A percentile compares a stretch with the other conserved stretches of the same genome.
phyloP scores from a whole-genome alignment of 2,113 vertebrate genomes.

The Oncorhynchus tshawytscha region DNA sequence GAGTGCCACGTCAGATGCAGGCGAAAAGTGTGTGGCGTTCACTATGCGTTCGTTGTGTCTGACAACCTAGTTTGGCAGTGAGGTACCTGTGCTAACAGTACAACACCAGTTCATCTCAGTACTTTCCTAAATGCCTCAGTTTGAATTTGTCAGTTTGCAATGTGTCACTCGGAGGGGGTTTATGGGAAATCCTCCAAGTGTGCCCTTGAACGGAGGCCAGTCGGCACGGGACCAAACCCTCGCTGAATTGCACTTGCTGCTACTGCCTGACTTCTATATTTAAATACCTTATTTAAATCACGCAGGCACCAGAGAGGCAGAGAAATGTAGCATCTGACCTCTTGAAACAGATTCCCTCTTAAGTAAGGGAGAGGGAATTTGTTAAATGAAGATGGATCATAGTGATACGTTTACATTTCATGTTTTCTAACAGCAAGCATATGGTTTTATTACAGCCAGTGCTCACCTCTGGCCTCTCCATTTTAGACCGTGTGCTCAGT shows the following conservation, averaged over 20 bases:
- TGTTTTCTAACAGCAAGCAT: constrained; percentile 77
- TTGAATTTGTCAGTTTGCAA: constrained; percentile 77
- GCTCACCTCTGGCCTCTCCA: constrained; percentile 72
- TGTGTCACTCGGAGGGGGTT: constrained; percentile 75
- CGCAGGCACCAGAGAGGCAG: constrained; percentile 59
- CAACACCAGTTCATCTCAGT: constrained; percentile 68
- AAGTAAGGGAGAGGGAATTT: constrained; percentile 73
- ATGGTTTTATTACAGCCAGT: constrained; percentile 79
- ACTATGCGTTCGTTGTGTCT: constrained; percentile 9
- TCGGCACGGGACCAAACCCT: constrained; percentile 68
- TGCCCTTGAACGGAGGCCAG: constrained; percentile 75
- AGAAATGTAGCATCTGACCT: constrained; percentile 68
- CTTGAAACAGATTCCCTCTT: constrained; percentile 71
- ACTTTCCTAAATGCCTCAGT: constrained; percentile 76
- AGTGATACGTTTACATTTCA: constrained; percentile 78
- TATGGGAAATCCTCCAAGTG: constrained; percentile 72
- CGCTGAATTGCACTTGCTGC: constrained; percentile 41
- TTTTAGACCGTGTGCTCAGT: constrained; percentile 54
- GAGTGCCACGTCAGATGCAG: too few relatives aligned
- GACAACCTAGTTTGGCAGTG: constrained; percentile 60
- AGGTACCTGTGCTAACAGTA: constrained; percentile 59
- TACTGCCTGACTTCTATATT: constrained; percentile 62
- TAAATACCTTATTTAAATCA: constrained; percentile 50
- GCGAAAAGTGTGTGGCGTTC: constrained; percentile 10
- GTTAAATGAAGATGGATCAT: constrained; percentile 82